Conservation (phyloP, 1,140 invertebrate genomes). For the Yoshiicerus persimilis region DNA sequence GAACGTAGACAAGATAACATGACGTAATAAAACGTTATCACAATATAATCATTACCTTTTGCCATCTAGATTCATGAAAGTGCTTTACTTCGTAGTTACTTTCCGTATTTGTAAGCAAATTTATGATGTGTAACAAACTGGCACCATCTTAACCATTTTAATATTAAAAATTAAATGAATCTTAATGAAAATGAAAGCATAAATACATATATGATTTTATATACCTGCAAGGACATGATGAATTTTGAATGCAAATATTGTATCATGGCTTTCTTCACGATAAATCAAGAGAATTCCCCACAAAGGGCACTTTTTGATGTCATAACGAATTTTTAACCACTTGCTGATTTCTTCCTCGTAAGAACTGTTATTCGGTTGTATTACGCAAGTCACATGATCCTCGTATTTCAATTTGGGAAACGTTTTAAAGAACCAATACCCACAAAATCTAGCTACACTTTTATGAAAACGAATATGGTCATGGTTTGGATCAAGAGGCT, state of each 20-base stretch:
- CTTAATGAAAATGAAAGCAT: no score
- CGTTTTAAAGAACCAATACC: background rate
- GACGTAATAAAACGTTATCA: background rate
- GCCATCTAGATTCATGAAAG: background rate
- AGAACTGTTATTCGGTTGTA: background rate
- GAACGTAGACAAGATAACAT: no score
- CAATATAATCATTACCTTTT: no score
- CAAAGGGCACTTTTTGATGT: no score
- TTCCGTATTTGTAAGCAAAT: background rate
- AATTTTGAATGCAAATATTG: constrained; percentile 17
- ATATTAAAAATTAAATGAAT: no score
- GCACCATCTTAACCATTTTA: no score
- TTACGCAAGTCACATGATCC: background rate
- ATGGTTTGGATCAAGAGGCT: background rate
- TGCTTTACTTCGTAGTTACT: constrained; percentile 24
- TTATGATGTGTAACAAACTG: background rate
- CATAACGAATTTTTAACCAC: no score
- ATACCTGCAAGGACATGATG: constrained; percentile 38
- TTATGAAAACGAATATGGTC: no score
- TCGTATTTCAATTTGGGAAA: no score
- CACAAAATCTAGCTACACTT: background rate
- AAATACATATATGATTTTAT: no score
- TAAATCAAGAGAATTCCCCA: background rate
- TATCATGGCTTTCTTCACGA: background rate
- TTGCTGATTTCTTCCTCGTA: no score